phyloP scores from a whole-genome alignment of 2,797 vertebrate genomes.

The Scleropages formosus region DNA sequence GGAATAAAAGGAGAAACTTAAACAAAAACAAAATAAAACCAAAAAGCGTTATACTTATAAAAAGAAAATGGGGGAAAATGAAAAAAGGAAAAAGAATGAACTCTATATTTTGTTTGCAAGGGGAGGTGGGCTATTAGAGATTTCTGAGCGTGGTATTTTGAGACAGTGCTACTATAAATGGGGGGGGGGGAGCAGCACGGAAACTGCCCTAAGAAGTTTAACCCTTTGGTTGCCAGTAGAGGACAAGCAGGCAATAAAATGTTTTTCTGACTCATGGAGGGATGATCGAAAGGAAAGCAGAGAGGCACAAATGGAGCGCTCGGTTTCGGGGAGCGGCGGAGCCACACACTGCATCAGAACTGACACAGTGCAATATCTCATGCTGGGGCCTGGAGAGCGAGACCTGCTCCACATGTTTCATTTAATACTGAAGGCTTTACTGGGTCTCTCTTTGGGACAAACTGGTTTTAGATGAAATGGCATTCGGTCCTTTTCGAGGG shows the following conservation, averaged over 20 bases:
- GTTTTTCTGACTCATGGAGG: not conserved
- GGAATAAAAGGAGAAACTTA: constrained; percentile 47
- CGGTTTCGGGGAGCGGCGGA: too few species aligned
- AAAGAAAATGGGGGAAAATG: constrained; percentile 13
- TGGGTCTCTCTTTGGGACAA: not conserved
- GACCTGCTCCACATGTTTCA: not conserved
- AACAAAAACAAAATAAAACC: constrained; percentile 31
- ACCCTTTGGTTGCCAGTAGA: constrained; percentile 31
- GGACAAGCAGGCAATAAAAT: not conserved
- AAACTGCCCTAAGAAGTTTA: constrained; percentile 26
- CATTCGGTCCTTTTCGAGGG: not conserved
- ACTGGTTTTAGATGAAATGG: not conserved
- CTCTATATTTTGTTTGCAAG: not conserved
- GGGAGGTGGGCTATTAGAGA: not conserved
- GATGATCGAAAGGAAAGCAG: too few species aligned
- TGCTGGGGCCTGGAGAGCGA: too few species aligned
- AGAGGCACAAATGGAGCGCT: too few species aligned
- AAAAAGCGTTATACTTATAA: constrained; percentile 21
- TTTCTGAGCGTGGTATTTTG: not conserved
- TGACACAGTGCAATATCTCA: too few species aligned
- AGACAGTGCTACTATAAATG: constrained; percentile 3
- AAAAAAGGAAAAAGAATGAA: constrained; percentile 27
- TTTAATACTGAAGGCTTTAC: not conserved
- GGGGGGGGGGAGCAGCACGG: not conserved
- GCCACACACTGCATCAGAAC: too few species aligned